phyloP scores from a whole-genome alignment of 2,888 invertebrate genomes.

The Branchellion lobata region DNA sequence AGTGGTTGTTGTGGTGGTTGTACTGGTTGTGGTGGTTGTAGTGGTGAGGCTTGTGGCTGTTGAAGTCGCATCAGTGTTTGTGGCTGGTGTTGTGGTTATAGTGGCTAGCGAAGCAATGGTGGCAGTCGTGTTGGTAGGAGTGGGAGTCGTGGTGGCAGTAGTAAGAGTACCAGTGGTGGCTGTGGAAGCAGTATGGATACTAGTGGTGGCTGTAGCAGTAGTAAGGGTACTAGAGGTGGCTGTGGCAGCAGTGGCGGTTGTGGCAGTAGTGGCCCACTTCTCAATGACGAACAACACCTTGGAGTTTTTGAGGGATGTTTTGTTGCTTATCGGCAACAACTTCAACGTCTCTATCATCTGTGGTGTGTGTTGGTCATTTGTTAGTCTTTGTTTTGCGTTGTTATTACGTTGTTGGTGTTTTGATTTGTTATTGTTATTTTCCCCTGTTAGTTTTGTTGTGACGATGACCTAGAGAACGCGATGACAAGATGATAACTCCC shows the following conservation, averaged over 20 bases:
- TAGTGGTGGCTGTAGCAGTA: neutral
- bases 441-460: no score
- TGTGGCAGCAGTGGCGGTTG: neutral
- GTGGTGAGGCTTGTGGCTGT: no score
- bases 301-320: slow-evolving; percentile 86
- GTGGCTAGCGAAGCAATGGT: neutral
- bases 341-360: slow-evolving; percentile 78
- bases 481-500: no score
- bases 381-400: no score
- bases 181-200: neutral
- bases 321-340: slow-evolving; percentile 85
- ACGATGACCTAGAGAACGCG: no score
- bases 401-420: no score
- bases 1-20: no score
- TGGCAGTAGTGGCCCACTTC: slow-evolving; percentile 71
- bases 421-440: no score
- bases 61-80: no score
- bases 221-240: neutral
- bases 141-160: neutral
- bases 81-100: no score
- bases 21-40: no score
- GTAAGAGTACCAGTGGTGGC: neutral
- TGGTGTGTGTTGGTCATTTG: neutral
- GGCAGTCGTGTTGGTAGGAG: neutral
- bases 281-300: slow-evolving; percentile 82